A percentile compares a stretch with the other conserved stretches of the same genome.
Evolutionary conservation across 2,888 invertebrate species (phyloP).

Genomic region (Synanthedon tipuliformis): DNA sequence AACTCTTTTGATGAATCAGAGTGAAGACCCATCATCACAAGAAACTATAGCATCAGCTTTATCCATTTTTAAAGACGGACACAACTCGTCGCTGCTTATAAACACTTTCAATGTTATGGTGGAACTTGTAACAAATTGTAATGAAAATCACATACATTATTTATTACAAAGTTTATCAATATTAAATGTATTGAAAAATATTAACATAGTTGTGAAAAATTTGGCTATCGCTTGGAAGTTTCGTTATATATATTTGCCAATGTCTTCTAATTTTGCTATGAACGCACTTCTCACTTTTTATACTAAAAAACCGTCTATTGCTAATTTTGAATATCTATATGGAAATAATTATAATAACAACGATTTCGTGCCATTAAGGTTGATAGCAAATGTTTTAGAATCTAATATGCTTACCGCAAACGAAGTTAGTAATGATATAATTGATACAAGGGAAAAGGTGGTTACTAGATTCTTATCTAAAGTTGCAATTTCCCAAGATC

Average conservation of each 20-base stretch:
- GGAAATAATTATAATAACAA: conserved; percentile 23
- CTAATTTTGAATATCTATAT: conserved; percentile 10
- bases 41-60: conserved; percentile 20
- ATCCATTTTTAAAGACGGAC: conserved; percentile 35
- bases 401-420: conserved; percentile 9
- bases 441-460: conserved; percentile 20
- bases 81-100: conserved; percentile 34
- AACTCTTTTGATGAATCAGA: conserved; percentile 22
- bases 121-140: conserved; percentile 37
- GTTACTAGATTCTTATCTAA: conserved; percentile 38
- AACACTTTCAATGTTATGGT: conserved; percentile 37
- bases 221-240: conserved; percentile 56
- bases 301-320: conserved; percentile 11
- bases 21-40: conserved; percentile 8
- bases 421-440: conserved; percentile 13
- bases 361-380: conserved; percentile 45
- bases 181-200: conserved; percentile 42
- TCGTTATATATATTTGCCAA: conserved; percentile 53
- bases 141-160: conserved; percentile 46
- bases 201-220: conserved; percentile 44
- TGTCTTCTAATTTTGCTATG: conserved; percentile 42
- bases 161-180: conserved; percentile 33
- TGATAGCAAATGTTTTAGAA: conserved; percentile 24
- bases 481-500: conserved; percentile 37
- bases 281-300: conserved; percentile 47